A percentile compares a stretch with the other conserved stretches of the same genome.
Evolutionary conservation across 2,888 invertebrate species (phyloP).

Genomic region (Tenthredo mesomela): DNA sequence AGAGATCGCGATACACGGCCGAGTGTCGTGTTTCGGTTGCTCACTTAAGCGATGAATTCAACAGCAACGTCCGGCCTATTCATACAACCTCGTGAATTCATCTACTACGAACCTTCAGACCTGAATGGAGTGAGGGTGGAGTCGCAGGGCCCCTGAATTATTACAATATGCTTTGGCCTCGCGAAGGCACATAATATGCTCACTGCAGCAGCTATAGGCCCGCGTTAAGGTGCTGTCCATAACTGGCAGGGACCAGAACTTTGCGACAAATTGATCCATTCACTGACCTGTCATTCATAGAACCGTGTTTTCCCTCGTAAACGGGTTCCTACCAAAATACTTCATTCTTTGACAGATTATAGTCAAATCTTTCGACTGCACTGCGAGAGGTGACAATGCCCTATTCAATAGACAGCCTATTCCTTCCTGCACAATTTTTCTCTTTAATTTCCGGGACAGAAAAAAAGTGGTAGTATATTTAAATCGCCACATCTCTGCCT

Average conservation of each 20-base stretch:
- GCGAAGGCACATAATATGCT: slow-evolving; percentile 32
- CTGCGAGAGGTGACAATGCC: slow-evolving; percentile 6
- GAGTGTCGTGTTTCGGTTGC: slow-evolving; percentile 76
- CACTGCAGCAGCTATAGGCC: background rate
- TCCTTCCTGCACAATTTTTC: slow-evolving; percentile 9
- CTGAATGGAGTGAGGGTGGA: slow-evolving; percentile 51
- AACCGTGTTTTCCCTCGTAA: slow-evolving; percentile 71
- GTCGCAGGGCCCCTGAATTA: slow-evolving; percentile 32
- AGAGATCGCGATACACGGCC: slow-evolving; percentile 69
- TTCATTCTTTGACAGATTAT: slow-evolving; percentile 65
- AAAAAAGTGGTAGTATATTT: background rate
- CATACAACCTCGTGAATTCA: slow-evolving; percentile 64
- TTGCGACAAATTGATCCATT: slow-evolving; percentile 55
- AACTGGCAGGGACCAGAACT: slow-evolving; percentile 30
- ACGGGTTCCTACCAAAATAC: slow-evolving; percentile 70
- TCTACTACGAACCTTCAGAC: slow-evolving; percentile 44
- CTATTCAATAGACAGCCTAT: background rate
- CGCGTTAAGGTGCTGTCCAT: slow-evolving; percentile 7
- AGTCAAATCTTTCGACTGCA: slow-evolving; percentile 50
- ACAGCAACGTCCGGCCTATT: slow-evolving; percentile 78
- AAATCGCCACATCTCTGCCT: background rate
- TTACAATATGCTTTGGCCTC: slow-evolving; percentile 48
- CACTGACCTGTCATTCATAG: slow-evolving; percentile 63
- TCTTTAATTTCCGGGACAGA: background rate
- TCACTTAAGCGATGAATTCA: slow-evolving; percentile 75